These are phyloP conservation scores for Xestia sexstrigata DNA, from an alignment of 2,888 invertebrate genomes.

Conservation along the genomic window DNA sequence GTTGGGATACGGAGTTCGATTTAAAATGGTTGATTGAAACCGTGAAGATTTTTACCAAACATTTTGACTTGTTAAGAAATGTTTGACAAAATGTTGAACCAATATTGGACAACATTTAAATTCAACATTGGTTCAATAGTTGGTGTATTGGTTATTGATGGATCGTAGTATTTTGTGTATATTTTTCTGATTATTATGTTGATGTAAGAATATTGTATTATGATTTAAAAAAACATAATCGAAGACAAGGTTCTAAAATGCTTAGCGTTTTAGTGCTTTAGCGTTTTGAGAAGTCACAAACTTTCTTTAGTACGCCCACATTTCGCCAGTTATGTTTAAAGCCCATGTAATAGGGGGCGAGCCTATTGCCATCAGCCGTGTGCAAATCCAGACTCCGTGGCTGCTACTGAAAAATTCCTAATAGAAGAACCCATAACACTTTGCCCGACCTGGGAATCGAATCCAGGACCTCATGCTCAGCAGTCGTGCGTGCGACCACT, in stretches of 20 bases:
- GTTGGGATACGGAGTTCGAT: too few relatives aligned
- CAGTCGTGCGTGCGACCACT: too few relatives aligned
- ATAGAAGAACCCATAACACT: too few relatives aligned
- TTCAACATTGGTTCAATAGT: conserved; percentile 41
- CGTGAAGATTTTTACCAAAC: conserved; percentile 70
- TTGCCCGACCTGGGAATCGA: too few relatives aligned
- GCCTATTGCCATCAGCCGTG: too few relatives aligned
- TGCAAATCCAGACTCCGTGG: too few relatives aligned
- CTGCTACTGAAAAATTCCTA: too few relatives aligned
- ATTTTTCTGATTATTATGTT: conserved; percentile 25
- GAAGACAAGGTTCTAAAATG: neutral
- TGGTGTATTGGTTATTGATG: conserved; percentile 44
- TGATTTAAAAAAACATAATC: conserved; percentile 3
- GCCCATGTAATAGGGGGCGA: too few relatives aligned
- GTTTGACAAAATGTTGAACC: conserved; percentile 65
- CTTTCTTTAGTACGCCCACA: neutral
- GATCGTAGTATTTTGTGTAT: conserved; percentile 25
- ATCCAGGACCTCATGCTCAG: too few relatives aligned
- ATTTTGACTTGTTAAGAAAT: conserved; percentile 73
- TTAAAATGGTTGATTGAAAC: conserved; percentile 66
- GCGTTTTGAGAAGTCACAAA: neutral
- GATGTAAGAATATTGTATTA: conserved; percentile 13
- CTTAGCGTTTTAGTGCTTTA: neutral
- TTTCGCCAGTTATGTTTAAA: too few relatives aligned
- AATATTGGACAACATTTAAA: conserved; percentile 58